A percentile compares a stretch with the other conserved stretches of the same genome.
phyloP scores from a whole-genome alignment of 1,140 invertebrate species.

The Sesamia nonagrioides region DNA sequence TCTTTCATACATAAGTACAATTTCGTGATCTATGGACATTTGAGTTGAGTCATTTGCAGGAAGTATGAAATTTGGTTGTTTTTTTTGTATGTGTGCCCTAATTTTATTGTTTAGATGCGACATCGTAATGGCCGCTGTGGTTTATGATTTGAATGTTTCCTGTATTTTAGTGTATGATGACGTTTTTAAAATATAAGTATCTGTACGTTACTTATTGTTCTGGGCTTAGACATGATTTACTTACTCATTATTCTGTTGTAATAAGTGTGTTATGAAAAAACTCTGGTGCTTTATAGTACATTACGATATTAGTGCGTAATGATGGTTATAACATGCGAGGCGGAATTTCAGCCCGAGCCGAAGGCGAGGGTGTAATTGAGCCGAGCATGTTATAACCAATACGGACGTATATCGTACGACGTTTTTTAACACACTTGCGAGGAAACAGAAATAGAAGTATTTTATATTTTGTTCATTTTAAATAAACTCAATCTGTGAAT shows the following conservation, averaged over 20 bases:
- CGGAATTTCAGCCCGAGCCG: too few species aligned
- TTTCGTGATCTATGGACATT: slow-evolving; percentile 48
- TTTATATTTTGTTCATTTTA: too few species aligned
- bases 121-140: slow-evolving; percentile 27
- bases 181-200: slow-evolving; percentile 24
- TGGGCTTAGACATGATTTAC: slow-evolving; percentile 13
- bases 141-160: slow-evolving; percentile 48
- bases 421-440: too few species aligned
- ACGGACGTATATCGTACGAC: too few species aligned
- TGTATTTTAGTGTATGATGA: slow-evolving; percentile 37
- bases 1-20: slow-evolving; percentile 16
- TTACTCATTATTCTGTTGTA: slow-evolving; percentile 2
- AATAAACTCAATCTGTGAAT: too few species aligned
- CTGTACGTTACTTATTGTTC: slow-evolving; percentile 30
- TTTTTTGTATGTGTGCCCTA: slow-evolving; percentile 40
- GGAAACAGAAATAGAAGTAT: too few species aligned
- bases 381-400: too few species aligned
- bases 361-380: too few species aligned
- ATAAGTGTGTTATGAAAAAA: not conserved
- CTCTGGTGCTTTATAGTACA: not conserved
- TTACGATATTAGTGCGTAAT: too few species aligned
- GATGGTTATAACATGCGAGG: too few species aligned
- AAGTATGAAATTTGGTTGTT: slow-evolving; percentile 49
- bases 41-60: slow-evolving; percentile 50
- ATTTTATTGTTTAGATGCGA: slow-evolving; percentile 42